Base-by-base conservation (phyloP, 2,797 vertebrate genomes). In the Bovichtus variegatus region DNA sequence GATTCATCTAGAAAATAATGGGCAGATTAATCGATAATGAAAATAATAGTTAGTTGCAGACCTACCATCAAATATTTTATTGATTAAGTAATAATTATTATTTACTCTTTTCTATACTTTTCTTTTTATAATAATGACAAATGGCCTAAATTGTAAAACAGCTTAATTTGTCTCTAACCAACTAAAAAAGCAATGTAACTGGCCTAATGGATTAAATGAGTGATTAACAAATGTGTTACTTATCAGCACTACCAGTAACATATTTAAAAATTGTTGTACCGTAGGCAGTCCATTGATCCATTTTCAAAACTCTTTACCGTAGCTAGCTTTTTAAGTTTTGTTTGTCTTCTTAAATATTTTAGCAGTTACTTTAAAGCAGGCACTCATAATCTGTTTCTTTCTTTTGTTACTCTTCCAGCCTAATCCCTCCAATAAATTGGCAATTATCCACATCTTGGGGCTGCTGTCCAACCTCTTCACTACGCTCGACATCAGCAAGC, bases 391-490 rank as follows among this genome's bases (percentile, higher is more conserved):
- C 0, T 10, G 5, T 61, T 36, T 54, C 2, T 73, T 18, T 51
- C 54, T 31, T 6, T 50, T 21, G 51, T 57, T 66, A 9, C 69
- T 57, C 50, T 89, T 92, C 16, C 91, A 99, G 98, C 98, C 98
- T 21, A 99, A 99, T 92, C 98, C 98, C 18, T 99, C 98, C 73
- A 99, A 99, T 91, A 99, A 99, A 71, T 87, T 99, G 93, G 98
- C 98, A 44, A 99, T 99, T 88, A 98, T 99, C 90, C 98, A 99
- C 87, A 99, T 99, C 83, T 87, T 99, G 91, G 98, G 98, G 29
- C 95, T 99, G 79, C 96, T 99, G 41, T 99, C 98, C 88, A 99
- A 99, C 89, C 96, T 99, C 78, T 99, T 99, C 90, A 99, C 98
- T 34, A 99, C 98, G 0, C 90, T 99, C 68, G 98, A 99, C 83